Evolutionary conservation across 2,888 invertebrate species (phyloP), one percentile per base, ranked within the genome.

Genomic region (Ptychoptera contaminata): DNA sequence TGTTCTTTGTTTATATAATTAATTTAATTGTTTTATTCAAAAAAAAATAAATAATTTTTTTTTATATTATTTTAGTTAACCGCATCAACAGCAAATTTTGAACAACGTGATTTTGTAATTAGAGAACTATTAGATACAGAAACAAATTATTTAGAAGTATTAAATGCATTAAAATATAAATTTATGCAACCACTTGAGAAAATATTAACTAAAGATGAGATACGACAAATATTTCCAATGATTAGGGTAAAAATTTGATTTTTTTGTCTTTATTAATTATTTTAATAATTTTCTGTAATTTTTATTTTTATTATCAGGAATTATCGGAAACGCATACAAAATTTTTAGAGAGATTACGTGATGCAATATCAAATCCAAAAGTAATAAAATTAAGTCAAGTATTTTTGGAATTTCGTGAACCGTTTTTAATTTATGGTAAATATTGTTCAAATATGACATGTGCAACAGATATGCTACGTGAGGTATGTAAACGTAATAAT

Each of bases 111-210:
- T 64, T 91, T 90, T 61, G 87, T 88, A 40, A 85, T 90, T 57
- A 77, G 84, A 51, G 98, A 98, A 64, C 70, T 98, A 45, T 77
- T 96, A 35, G 96, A 96, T 62, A 98, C 98, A 0, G 98, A 98
- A 67, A 82, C 82, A 56, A 97, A 97, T 66, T 98, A 97, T 62
- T 82, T 94, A 41, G 90, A 92, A 58, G 96, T 94, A 10, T 71
- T 98, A 43, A 77, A 77, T 57, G 92, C 88, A 67, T 73, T 92
- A 42, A 75, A 82, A 53, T 74, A 75, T 53, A 77, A 82, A 61
- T 92, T 90, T 59, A 76, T 86, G 67, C 71, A 76, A 54, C 87
- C 87, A 2, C 68, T 97, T 51, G 73, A 74, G 46, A 70, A 73
- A 41, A 69, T 78, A 51, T 68, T 97, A 55, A 75, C 75, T 50